Conservation (phyloP, 2,888 invertebrate species). For the Globia sparganii region DNA sequence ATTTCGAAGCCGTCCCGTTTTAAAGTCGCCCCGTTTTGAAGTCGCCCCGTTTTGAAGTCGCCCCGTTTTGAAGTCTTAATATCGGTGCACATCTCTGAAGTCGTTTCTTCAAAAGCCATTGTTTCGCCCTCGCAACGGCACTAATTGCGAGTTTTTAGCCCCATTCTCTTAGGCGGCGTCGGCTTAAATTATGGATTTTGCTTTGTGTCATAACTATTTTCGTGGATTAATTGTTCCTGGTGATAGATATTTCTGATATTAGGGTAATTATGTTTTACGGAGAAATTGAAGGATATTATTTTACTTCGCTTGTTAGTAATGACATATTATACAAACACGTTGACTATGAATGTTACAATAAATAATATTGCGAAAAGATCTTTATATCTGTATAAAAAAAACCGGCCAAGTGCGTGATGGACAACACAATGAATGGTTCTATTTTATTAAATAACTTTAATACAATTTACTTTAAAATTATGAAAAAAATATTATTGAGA, state of each 20-base stretch:
- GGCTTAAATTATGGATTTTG: constrained; percentile 49
- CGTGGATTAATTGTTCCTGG: constrained; percentile 45
- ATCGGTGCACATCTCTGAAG: constrained; percentile 62
- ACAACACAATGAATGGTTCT: too few relatives aligned
- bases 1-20: constrained; percentile 42
- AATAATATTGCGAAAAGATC: background rate
- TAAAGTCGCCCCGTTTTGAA: constrained; percentile 31
- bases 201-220: constrained; percentile 61
- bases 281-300: background rate
- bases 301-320: background rate
- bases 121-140: constrained; percentile 43
- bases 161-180: constrained; percentile 44
- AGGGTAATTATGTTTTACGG: constrained; percentile 32
- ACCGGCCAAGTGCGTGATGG: too few relatives aligned
- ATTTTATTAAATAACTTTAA: too few relatives aligned
- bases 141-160: constrained; percentile 66
- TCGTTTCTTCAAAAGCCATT: constrained; percentile 61
- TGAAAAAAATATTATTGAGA: too few relatives aligned
- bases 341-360: background rate
- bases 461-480: too few relatives aligned
- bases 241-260: constrained; percentile 8
- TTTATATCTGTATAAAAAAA: background rate
- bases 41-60: too few relatives aligned
- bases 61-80: constrained; percentile 52
- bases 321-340: background rate